Conservation (phyloP, 2,797 vertebrate species). For the Enteromius mattozi region DNA sequence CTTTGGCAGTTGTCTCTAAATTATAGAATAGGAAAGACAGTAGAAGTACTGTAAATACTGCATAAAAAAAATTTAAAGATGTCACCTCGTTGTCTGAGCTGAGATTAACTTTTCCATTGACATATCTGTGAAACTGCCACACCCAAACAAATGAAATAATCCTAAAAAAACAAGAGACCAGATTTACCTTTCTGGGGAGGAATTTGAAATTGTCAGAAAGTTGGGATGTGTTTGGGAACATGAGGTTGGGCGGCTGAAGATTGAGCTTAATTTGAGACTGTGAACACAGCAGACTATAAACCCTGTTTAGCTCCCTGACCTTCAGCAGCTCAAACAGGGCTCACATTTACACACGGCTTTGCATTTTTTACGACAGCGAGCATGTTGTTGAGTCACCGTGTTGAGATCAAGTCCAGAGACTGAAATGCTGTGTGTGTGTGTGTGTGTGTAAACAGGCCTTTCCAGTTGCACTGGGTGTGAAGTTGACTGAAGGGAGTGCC, state of each 20-base stretch:
- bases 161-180: conserved; percentile 16
- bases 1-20: neutral
- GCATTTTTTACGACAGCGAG: conserved; percentile 56
- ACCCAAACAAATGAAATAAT: conserved; percentile 38
- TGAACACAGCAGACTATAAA: conserved; percentile 14
- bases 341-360: conserved; percentile 54
- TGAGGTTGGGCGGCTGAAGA: neutral
- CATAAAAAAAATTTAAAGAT: conserved; percentile 1
- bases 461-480: conserved; percentile 72
- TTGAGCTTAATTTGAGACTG: neutral
- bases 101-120: conserved; percentile 21
- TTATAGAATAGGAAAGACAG: neutral
- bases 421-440: conserved; percentile 2
- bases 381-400: conserved; percentile 14
- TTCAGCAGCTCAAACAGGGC: conserved; percentile 49
- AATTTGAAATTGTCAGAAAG: conserved; percentile 35
- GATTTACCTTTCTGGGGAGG: neutral
- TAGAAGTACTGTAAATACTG: neutral
- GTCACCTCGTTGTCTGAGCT: neutral
- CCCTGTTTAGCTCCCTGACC: conserved; percentile 48
- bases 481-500: conserved; percentile 57
- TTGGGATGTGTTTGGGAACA: conserved; percentile 5
- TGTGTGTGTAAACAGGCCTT: conserved; percentile 72
- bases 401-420: conserved; percentile 38
- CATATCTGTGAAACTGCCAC: conserved; percentile 23